Percentiles rank a stretch among this genome's conserved stretches.
Conservation (phyloP, 1,140 invertebrate species). For the Anoplophora glabripennis region DNA sequence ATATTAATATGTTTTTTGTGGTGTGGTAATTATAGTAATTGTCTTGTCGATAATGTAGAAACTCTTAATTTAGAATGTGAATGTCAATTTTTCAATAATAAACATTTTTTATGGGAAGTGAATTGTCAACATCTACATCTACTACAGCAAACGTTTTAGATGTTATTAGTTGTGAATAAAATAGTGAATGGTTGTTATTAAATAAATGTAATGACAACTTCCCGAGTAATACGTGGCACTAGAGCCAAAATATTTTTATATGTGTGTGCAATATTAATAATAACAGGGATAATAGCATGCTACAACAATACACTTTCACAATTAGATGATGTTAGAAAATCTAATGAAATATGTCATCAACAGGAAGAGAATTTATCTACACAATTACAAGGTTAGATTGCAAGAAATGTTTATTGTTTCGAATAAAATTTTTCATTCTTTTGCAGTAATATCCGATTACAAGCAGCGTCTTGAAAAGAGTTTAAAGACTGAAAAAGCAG, state of each 20-base stretch:
- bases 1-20: too few species aligned
- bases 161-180: too few species aligned
- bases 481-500: conserved; percentile 49
- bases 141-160: too few species aligned
- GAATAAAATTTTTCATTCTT: conserved; percentile 20
- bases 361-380: conserved; percentile 53
- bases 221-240: conserved; percentile 53
- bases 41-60: too few species aligned
- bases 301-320: conserved; percentile 53
- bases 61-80: too few species aligned
- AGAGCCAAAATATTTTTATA: conserved; percentile 52
- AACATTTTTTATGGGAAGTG: too few species aligned
- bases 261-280: conserved; percentile 48
- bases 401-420: background rate
- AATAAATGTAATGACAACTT: conserved; percentile 50
- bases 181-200: too few species aligned
- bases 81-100: too few species aligned
- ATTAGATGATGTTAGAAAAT: conserved; percentile 51
- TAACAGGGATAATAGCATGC: conserved; percentile 52
- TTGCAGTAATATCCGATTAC: conserved; percentile 48
- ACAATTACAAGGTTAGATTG: conserved; percentile 52
- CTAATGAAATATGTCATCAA: conserved; percentile 48
- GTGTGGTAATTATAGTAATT: too few species aligned
- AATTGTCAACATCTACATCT: too few species aligned
- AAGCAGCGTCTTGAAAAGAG: conserved; percentile 52